Conservation (phyloP, 2,113 vertebrate species). For the Engystomops pustulosus region DNA sequence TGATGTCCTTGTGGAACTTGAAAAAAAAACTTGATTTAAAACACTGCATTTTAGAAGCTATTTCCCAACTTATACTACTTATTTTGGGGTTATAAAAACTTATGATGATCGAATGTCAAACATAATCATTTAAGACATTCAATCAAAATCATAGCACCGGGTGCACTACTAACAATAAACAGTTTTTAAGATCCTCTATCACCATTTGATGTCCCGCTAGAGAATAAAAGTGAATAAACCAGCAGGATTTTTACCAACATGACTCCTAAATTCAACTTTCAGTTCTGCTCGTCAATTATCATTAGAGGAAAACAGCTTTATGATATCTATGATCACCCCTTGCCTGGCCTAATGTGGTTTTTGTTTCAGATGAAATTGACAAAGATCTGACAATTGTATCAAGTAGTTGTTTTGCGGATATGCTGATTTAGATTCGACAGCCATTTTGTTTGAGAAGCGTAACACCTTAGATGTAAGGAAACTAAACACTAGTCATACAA, state of each 20-base stretch:
- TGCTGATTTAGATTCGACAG: neutral
- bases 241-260: neutral
- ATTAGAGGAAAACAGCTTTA: neutral
- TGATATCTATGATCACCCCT: neutral
- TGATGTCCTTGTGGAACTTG: too few species aligned
- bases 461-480: too few species aligned
- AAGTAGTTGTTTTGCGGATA: neutral
- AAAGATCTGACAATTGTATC: neutral
- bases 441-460: too few species aligned
- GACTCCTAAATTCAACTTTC: constrained; percentile 5
- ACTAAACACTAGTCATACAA: too few species aligned
- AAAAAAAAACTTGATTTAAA: neutral
- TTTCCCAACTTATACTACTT: neutral
- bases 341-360: neutral
- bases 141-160: constrained; percentile 9
- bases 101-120: neutral
- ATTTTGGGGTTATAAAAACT: neutral
- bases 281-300: constrained; percentile 1
- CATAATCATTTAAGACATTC: constrained; percentile 4
- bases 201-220: neutral
- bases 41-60: neutral
- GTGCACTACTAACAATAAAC: constrained; percentile 1
- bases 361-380: neutral
- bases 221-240: neutral
- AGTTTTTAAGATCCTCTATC: neutral